These are phyloP conservation scores for Paratilapia polleni DNA, from an alignment of 2,113 vertebrate species.

Conservation along the genomic window DNA sequence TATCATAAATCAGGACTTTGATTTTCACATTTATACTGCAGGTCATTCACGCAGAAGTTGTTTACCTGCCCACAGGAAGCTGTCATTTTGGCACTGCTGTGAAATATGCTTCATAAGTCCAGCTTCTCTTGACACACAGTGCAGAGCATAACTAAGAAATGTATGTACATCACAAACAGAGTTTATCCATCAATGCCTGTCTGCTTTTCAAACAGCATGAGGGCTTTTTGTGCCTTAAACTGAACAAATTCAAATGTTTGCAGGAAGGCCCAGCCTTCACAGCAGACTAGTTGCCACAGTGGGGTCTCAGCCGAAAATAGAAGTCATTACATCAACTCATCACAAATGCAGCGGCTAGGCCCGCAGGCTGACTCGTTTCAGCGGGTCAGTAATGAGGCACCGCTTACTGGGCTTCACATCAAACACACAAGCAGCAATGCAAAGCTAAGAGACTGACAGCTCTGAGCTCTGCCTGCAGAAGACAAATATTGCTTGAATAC, in stretches of 20 bases:
- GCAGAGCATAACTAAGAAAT: not conserved
- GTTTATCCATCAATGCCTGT: too few relatives aligned
- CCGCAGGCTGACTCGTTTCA: constrained; percentile 28
- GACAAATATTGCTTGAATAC: not conserved
- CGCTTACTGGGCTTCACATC: not conserved
- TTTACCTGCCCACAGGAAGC: not conserved
- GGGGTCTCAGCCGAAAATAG: constrained; percentile 46
- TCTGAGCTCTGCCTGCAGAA: not conserved
- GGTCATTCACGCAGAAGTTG: constrained; percentile 10
- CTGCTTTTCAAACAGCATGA: not conserved
- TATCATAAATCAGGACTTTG: constrained; percentile 5
- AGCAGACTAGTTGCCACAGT: constrained; percentile 11
- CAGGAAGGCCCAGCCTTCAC: not conserved
- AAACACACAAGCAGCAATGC: constrained; percentile 8
- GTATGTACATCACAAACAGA: not conserved
- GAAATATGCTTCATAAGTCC: not conserved
- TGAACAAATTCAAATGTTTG: not conserved
- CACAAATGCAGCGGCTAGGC: not conserved
- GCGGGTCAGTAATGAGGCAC: constrained; percentile 23
- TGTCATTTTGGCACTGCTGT: not conserved
- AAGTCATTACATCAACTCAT: constrained; percentile 40
- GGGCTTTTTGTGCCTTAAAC: not conserved
- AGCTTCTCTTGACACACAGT: not conserved
- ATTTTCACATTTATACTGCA: not conserved
- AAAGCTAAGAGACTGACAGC: not conserved